Conservation (phyloP, 2,113 vertebrate species). For the Plectropomus leopardus region DNA sequence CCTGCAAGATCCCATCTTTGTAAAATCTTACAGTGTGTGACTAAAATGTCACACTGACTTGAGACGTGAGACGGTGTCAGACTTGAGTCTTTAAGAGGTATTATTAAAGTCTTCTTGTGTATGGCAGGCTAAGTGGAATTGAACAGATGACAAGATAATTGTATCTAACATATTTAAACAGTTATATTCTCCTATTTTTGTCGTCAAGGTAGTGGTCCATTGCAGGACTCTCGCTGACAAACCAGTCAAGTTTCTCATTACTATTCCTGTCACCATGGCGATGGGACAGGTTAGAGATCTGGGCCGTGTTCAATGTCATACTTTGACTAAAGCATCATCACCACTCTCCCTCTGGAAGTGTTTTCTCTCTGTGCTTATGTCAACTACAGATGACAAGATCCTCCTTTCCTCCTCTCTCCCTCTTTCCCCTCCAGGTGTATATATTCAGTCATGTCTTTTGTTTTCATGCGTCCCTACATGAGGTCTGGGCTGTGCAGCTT, state of each 20-base stretch:
- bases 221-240: background rate
- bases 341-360: conserved; percentile 30
- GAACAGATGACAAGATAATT: background rate
- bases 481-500: conserved; percentile 7
- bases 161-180: background rate
- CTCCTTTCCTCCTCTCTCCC: background rate
- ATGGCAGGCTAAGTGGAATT: too few species aligned
- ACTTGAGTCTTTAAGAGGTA: too few species aligned
- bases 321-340: conserved; percentile 37
- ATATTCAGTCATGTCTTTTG: background rate
- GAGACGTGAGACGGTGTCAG: too few species aligned
- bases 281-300: conserved; percentile 14
- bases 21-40: too few species aligned
- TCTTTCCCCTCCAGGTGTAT: background rate
- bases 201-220: background rate
- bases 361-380: conserved; percentile 29
- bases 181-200: background rate
- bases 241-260: conserved; percentile 21
- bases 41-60: too few species aligned
- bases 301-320: conserved; percentile 42
- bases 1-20: too few species aligned
- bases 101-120: too few species aligned
- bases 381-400: conserved; percentile 28
- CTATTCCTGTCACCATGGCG: conserved; percentile 34
- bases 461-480: background rate